Evolutionary conservation across 1,140 invertebrate species (phyloP), one percentile per base, ranked within the genome.

Genomic region (Sinella curviseta): DNA sequence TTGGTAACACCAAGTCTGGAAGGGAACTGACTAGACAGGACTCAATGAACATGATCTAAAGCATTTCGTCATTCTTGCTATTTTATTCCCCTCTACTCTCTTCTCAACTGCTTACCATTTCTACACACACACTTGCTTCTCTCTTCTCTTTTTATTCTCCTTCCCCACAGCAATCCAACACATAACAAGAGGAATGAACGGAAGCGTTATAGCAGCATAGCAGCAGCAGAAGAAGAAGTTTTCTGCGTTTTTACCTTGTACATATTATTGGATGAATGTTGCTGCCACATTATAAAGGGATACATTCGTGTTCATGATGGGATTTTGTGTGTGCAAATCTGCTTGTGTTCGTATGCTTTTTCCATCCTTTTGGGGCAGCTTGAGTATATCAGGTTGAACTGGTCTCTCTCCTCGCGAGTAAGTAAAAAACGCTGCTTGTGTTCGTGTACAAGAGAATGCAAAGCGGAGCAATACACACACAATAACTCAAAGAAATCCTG

Each of bases 1-100:
- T 70, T 70, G 31, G 65, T 70, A 33, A 31, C 24, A 33, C 65
- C 65, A 70, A 30, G 65, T 31, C 65, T 70, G 65, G 65, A 70
- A 70, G 65, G 65, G 65, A 70, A 70, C 65, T 70, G 65, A 70
- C 26, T 70, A 17, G 28, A 70, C 65, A 4, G 31, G 31, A 30
- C 65, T 14, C 65, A 33, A 31, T 70, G 28, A 70, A 12, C 31
- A 24, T 8, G 12, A 24, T 60, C 55, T 60, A 60, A 60, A 60
- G 24, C n/a, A n/a, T n/a, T n/a, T n/a, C n/a, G n/a, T n/a, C n/a
- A n/a, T n/a, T n/a, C n/a, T n/a, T n/a, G n/a, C n/a, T n/a, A n/a
- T n/a, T 60, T 14, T 4, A 14, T 60, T 4, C 55, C 55, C 12
- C 55, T 60, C 24, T 60, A 26, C 24, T 12, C n/a, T n/a, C n/a